phyloP scores from a whole-genome alignment of 2,113 vertebrate species.

The Bujurquina vittata region DNA sequence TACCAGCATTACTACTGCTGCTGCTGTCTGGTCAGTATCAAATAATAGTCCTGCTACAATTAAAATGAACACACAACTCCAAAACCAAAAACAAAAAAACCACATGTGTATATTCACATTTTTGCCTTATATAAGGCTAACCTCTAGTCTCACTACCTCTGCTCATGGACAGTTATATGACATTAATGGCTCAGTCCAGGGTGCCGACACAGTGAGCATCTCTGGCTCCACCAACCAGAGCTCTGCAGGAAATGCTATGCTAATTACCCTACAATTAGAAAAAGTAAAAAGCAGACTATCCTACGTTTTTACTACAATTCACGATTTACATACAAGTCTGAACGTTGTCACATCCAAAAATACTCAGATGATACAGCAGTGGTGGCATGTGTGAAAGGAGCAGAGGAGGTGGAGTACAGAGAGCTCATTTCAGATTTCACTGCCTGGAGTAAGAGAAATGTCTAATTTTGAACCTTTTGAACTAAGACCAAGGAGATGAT shows the following conservation, averaged over 20 bases:
- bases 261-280: neutral
- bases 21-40: constrained; percentile 56
- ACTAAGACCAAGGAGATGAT: no score
- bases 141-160: neutral
- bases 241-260: neutral
- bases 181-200: neutral
- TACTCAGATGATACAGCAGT: no score
- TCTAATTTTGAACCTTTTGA: no score
- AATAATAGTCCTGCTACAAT: neutral
- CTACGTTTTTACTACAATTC: neutral
- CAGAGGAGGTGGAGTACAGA: no score
- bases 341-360: no score
- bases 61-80: neutral
- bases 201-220: neutral
- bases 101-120: neutral
- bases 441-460: no score
- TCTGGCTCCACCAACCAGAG: neutral
- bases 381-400: no score
- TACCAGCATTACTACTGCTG: neutral
- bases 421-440: no score
- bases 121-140: neutral
- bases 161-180: neutral
- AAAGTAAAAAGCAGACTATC: neutral
- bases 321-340: no score
- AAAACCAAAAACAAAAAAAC: neutral